A percentile compares a stretch with the other conserved stretches of the same genome.
Conservation (phyloP, 2,888 invertebrate genomes). For the Nebria salina region DNA sequence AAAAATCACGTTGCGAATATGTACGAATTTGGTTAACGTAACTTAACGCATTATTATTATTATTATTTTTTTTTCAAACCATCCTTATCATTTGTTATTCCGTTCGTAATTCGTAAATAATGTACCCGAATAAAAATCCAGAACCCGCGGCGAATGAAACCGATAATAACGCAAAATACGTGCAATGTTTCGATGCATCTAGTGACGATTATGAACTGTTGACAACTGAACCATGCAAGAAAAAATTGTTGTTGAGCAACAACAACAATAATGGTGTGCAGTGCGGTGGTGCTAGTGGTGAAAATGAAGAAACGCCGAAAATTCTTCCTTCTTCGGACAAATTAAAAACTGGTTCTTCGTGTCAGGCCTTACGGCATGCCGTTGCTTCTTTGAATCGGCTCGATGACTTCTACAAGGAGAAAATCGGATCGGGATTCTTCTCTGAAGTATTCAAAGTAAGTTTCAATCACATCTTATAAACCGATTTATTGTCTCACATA, state of each 20-base stretch:
- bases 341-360: slow-evolving; percentile 79
- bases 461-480: no score
- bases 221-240: slow-evolving; percentile 27
- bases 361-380: slow-evolving; percentile 89
- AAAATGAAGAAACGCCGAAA: slow-evolving; percentile 56
- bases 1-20: slow-evolving; percentile 55
- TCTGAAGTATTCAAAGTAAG: slow-evolving; percentile 97
- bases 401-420: slow-evolving; percentile 93
- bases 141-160: slow-evolving; percentile 51
- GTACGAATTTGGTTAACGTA: slow-evolving; percentile 62
- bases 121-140: slow-evolving; percentile 55
- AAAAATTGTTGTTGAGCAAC: slow-evolving; percentile 31
- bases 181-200: slow-evolving; percentile 35
- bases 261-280: slow-evolving; percentile 35
- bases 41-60: slow-evolving; percentile 53
- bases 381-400: slow-evolving; percentile 91
- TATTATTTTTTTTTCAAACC: neutral
- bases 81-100: slow-evolving; percentile 23
- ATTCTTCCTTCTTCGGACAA: slow-evolving; percentile 61
- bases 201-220: slow-evolving; percentile 26
- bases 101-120: slow-evolving; percentile 51
- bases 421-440: slow-evolving; percentile 95
- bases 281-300: slow-evolving; percentile 15
- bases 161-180: slow-evolving; percentile 23
- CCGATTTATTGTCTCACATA: no score